A percentile compares a stretch with the other conserved stretches of the same genome.
Evolutionary conservation across 2,797 vertebrate genomes (phyloP).

Genomic region (Diglossa cyanea): DNA sequence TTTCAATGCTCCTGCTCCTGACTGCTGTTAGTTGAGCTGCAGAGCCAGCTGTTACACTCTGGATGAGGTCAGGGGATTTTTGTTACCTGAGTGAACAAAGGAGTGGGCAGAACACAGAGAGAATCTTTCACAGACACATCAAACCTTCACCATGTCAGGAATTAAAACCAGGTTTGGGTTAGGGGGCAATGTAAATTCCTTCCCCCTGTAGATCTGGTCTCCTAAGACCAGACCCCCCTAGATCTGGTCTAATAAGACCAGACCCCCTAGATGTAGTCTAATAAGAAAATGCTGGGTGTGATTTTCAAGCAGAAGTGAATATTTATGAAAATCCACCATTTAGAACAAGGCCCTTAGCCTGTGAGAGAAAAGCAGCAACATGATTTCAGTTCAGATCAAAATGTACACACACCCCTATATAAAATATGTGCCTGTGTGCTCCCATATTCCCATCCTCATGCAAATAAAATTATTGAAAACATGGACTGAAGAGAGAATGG

Average conservation of each 20-base stretch:
- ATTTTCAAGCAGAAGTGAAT: not conserved
- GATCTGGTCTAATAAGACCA: not conserved
- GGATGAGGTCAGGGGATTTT: not conserved
- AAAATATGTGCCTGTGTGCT: not conserved
- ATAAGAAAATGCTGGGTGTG: not conserved
- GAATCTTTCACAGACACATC: accelerated
- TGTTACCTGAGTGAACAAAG: not conserved
- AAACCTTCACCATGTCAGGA: not conserved
- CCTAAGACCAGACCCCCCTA: not conserved
- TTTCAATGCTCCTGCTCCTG: not conserved
- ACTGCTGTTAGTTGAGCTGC: not conserved
- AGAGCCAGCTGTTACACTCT: not conserved
- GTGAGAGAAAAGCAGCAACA: not conserved
- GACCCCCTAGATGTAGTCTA: not conserved
- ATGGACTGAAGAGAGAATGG: not conserved
- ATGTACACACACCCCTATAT: accelerated
- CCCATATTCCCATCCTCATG: no score
- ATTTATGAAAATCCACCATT: not conserved
- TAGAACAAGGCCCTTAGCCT: not conserved
- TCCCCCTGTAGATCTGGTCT: not conserved
- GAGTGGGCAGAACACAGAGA: not conserved
- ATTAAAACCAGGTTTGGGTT: not conserved
- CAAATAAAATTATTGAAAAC: not conserved
- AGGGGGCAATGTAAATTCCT: not conserved
- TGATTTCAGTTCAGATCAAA: not conserved